phyloP scores from a whole-genome alignment of 2,888 invertebrate genomes.

The Aphelenchoides bicaudatus region DNA sequence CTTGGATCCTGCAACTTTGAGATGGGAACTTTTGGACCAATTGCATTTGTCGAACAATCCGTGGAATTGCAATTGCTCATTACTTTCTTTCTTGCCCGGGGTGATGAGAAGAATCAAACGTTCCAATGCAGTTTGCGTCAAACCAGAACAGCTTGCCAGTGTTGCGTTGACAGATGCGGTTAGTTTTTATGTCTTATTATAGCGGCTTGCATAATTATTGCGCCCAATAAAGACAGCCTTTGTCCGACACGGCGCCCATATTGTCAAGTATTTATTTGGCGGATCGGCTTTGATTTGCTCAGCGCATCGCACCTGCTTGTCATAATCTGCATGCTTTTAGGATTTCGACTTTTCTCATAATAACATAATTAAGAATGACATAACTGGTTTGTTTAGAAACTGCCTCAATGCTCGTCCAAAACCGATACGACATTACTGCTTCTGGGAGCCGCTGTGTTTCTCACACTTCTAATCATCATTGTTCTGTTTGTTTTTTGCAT shows the following conservation, averaged over 20 bases:
- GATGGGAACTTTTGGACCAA: slow-evolving; percentile 23
- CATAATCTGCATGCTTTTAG: too few relatives aligned
- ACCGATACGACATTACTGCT: not conserved
- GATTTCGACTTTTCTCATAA: not conserved
- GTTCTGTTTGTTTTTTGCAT: not conserved
- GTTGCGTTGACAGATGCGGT: not conserved
- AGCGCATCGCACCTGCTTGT: too few relatives aligned
- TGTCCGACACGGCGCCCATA: too few relatives aligned
- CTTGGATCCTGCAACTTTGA: slow-evolving; percentile 9
- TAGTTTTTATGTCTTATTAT: too few relatives aligned
- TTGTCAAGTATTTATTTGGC: too few relatives aligned
- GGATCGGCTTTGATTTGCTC: too few relatives aligned
- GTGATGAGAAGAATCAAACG: slow-evolving; percentile 7
- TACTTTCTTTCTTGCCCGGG: slow-evolving; percentile 19
- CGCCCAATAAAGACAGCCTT: too few relatives aligned
- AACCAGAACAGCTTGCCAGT: not conserved
- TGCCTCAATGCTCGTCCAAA: not conserved
- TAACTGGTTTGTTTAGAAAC: slow-evolving; percentile 6
- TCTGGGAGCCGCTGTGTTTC: not conserved
- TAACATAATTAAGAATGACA: too few relatives aligned
- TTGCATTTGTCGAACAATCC: slow-evolving; percentile 22
- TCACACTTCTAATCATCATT: not conserved
- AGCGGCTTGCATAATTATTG: too few relatives aligned
- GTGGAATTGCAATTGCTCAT: slow-evolving; percentile 22
- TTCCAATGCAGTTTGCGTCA: slow-evolving; percentile 9